These are phyloP conservation scores for Cyprinella venusta DNA, from an alignment of 2,797 vertebrate species.

Conservation along the genomic window DNA sequence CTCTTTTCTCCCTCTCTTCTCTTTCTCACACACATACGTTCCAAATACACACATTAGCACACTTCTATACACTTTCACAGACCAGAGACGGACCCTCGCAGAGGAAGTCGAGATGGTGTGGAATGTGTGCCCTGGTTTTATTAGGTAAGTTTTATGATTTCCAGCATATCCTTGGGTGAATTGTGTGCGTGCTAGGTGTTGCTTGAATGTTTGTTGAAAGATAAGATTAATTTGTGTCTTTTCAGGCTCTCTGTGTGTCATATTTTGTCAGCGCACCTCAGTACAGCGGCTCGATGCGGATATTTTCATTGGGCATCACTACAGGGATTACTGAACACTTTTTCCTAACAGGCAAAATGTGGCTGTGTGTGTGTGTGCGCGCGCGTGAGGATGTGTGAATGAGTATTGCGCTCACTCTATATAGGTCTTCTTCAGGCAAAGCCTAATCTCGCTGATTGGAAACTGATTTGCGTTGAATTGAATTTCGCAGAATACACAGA, in stretches of 20 bases:
- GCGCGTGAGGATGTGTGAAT: slow-evolving; percentile 14
- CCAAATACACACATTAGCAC: slow-evolving; percentile 45
- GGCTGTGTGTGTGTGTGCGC: slow-evolving; percentile 12
- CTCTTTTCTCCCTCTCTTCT: slow-evolving; percentile 35
- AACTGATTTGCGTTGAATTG: slow-evolving; percentile 42
- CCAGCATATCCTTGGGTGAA: slow-evolving; percentile 58
- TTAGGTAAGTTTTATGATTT: slow-evolving; percentile 64
- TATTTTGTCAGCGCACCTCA: slow-evolving; percentile 20
- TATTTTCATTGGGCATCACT: slow-evolving; percentile 30
- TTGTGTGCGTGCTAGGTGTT: slow-evolving; percentile 33
- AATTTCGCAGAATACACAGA: background rate
- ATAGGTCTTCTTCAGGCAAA: slow-evolving; percentile 44
- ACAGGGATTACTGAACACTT: slow-evolving; percentile 45
- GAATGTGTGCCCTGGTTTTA: slow-evolving; percentile 56
- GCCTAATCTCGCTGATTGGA: slow-evolving; percentile 25
- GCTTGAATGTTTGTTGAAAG: slow-evolving; percentile 47
- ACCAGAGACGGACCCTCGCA: slow-evolving; percentile 53
- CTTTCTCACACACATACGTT: slow-evolving; percentile 47
- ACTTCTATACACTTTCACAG: slow-evolving; percentile 48
- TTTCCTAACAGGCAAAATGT: slow-evolving; percentile 28
- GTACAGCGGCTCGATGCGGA: slow-evolving; percentile 23
- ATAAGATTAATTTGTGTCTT: slow-evolving; percentile 36
- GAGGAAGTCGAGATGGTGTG: slow-evolving; percentile 62
- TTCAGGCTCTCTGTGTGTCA: slow-evolving; percentile 8
- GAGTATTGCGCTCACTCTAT: slow-evolving; percentile 28